These are phyloP conservation scores for Buphagus erythrorhynchus DNA, from an alignment of 2,797 vertebrate genomes.

Conservation along the genomic window DNA sequence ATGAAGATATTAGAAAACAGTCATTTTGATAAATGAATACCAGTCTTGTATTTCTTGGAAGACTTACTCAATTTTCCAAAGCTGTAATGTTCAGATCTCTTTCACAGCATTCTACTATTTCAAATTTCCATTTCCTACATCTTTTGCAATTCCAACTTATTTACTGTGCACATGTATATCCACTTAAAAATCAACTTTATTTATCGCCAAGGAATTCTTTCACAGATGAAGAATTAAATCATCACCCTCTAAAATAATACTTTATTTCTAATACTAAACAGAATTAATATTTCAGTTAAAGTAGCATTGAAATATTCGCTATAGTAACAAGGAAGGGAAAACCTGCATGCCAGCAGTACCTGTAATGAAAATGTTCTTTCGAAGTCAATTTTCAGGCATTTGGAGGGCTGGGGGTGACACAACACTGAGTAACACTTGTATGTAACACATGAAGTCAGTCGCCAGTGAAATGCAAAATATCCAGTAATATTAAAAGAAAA, in stretches of 20 bases:
- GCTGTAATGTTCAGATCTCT: not conserved
- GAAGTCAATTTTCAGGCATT: constrained; percentile 21
- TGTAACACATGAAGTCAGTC: constrained; percentile 28
- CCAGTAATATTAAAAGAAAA: not conserved
- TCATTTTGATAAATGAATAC: not conserved
- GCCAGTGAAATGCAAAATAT: constrained; percentile 35
- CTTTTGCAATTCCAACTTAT: not conserved
- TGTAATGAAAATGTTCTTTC: constrained; percentile 47
- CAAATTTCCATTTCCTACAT: not conserved
- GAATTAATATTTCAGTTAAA: constrained; percentile 45
- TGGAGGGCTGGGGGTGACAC: constrained; percentile 22
- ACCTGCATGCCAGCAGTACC: constrained; percentile 57
- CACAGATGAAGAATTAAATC: constrained; percentile 53
- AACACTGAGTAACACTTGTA: constrained; percentile 43
- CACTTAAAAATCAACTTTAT: constrained; percentile 52
- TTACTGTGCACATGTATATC: not conserved
- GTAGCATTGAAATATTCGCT: constrained; percentile 29
- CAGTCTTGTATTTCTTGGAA: constrained; percentile 17
- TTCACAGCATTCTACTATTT: not conserved
- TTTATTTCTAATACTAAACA: constrained; percentile 62
- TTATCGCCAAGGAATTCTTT: constrained; percentile 38
- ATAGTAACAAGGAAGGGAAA: constrained; percentile 46
- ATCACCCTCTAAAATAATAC: constrained; percentile 51
- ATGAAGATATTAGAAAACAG: not conserved
- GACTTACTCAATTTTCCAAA: not conserved